These are phyloP conservation scores for Ctenopoma kingsleyae DNA, from an alignment of 2,797 vertebrate genomes.

Conservation along the genomic window DNA sequence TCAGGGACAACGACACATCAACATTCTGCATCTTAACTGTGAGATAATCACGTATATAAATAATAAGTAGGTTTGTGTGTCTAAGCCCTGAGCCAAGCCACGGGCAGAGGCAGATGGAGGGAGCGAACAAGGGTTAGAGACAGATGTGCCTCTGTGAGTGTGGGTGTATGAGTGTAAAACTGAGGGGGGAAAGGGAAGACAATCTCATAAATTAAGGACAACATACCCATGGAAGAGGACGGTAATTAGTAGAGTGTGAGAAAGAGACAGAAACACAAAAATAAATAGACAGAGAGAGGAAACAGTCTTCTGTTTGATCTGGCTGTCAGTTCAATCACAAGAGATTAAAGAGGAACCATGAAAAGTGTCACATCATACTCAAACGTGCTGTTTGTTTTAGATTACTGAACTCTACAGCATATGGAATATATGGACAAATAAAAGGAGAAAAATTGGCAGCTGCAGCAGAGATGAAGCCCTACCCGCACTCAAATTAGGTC, in stretches of 20 bases:
- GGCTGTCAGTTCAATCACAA: background rate
- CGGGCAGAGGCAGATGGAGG: constrained; percentile 53
- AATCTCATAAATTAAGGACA: constrained; percentile 53
- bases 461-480: too few species aligned
- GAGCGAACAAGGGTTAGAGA: constrained; percentile 49
- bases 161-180: constrained; percentile 12
- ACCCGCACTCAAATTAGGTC: too few species aligned
- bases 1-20: constrained; percentile 1
- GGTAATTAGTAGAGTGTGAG: constrained; percentile 21
- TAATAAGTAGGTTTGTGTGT: constrained; percentile 14
- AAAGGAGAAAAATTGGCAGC: too few species aligned
- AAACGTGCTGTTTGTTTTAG: background rate
- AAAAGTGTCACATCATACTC: background rate
- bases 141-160: constrained; percentile 37
- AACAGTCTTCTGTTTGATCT: background rate
- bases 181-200: constrained; percentile 1
- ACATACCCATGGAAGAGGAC: constrained; percentile 11
- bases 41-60: constrained; percentile 34
- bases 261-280: background rate
- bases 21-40: constrained; percentile 17
- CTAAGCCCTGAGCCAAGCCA: constrained; percentile 30
- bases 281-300: background rate
- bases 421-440: background rate
- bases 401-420: background rate
- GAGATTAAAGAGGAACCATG: background rate